Base-by-base conservation (phyloP, 2,797 vertebrate genomes). In the Coilia nasus region DNA sequence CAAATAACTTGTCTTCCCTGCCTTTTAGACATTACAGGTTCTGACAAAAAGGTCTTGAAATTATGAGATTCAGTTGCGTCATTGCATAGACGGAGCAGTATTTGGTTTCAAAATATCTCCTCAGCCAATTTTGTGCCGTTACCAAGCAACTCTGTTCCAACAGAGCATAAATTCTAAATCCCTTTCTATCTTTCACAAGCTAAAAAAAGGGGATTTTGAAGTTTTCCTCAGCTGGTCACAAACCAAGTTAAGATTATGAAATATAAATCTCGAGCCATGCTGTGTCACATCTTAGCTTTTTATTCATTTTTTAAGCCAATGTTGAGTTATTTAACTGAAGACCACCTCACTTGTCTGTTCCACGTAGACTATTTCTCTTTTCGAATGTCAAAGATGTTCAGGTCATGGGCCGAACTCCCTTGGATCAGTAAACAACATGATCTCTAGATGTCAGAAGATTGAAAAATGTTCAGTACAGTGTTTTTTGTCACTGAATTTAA, bases 51-150 rank as follows among this genome's bases (percentile, higher is more conserved):
- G 35, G 71, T 78, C 31, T 47, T 88, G 82, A 85, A 81, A 62
- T 57, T 83, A 67, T 59, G 50, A 67, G 88, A 89, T 86, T 47
- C 86, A 78, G 31, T 82, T 86, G 50, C 60, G 81, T 83, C 89
- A 86, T 89, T 80, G 87, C 86, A 88, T 12, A 6, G 44, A 80
- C 82, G 86, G 81, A 44, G 71, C 35, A 44, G 71, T 91, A 89
- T 94, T 90, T 84, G 83, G 88, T 94, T 93, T 92, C 91, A 89
- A 93, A 92, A 92, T 88, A 89, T 91, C 90, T 91, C 83, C 75
- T 21, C 23, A 88, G 86, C 90, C 88, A 84, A 88, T 89, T 84
- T 82, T 83, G 80, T 87, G 86, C 81, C 31, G 91, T 94, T 92
- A 88, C 94, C 85, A 86, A 9, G 92, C 93, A 91, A 92, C 93